phyloP scores from a whole-genome alignment of 2,113 vertebrate genomes.

The Triplophysa tibetana region DNA sequence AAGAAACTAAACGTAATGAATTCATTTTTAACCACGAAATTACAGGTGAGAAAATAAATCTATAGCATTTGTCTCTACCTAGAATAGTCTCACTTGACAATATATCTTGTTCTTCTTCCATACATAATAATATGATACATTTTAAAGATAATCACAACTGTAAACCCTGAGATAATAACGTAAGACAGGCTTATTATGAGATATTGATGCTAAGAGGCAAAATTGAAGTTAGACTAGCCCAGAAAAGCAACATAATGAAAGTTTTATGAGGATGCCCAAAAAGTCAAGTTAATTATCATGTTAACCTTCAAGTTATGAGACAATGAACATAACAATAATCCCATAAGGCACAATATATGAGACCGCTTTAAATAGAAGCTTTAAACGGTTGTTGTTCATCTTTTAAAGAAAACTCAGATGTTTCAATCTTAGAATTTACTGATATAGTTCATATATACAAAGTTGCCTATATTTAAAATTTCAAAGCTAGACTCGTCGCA shows the following conservation, averaged over 20 bases:
- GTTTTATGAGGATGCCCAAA: not conserved
- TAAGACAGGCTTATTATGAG: not conserved
- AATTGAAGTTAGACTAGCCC: not conserved
- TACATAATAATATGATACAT: not conserved
- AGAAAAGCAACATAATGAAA: not conserved
- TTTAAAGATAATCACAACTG: not conserved
- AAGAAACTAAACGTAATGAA: not conserved
- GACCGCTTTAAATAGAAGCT: not conserved
- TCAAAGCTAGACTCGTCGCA: not conserved
- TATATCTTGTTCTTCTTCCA: not conserved
- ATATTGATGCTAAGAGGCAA: not conserved
- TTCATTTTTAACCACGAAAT: too few relatives aligned
- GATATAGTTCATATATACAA: not conserved
- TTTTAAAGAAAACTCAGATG: not conserved
- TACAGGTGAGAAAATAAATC: too few relatives aligned
- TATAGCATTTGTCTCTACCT: not conserved
- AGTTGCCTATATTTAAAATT: not conserved
- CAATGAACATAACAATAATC: not conserved
- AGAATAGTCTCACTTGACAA: not conserved
- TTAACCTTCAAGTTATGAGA: not conserved
- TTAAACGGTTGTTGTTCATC: not conserved
- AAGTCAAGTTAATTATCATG: not conserved
- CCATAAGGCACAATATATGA: not conserved
- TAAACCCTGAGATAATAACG: not conserved
- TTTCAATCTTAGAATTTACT: not conserved